A percentile compares a stretch with the other conserved stretches of the same genome.
phyloP scores from a whole-genome alignment of 2,888 invertebrate genomes.

The Limnephilus rhombicus region DNA sequence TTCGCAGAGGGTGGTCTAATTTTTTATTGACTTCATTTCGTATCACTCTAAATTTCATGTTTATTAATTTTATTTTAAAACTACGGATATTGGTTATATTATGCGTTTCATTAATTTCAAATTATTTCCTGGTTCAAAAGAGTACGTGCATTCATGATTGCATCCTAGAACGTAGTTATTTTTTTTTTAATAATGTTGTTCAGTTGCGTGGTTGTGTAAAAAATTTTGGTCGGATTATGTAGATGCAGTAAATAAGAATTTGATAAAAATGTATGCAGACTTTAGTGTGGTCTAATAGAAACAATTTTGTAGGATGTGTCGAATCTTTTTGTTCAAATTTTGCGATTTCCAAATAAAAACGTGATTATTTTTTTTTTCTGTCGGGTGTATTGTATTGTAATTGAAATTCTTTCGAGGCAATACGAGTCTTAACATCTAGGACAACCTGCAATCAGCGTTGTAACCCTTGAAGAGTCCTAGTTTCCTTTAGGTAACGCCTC shows the following conservation, averaged over 20 bases:
- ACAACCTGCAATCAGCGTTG: no score
- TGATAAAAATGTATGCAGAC: background rate
- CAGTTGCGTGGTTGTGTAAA: background rate
- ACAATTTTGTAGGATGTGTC: no score
- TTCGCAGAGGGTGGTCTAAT: background rate
- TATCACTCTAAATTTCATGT: background rate
- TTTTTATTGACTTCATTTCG: background rate
- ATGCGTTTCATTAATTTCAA: background rate
- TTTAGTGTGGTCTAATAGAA: background rate
- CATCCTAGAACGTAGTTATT: background rate
- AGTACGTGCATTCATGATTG: background rate
- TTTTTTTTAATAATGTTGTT: background rate
- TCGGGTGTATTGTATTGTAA: no score
- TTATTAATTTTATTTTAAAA: background rate
- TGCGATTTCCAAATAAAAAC: no score
- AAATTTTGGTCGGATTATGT: background rate
- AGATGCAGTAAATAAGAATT: background rate
- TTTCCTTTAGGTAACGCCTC: no score
- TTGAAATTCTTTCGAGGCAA: no score
- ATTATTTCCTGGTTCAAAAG: background rate
- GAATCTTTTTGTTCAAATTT: no score
- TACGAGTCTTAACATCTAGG: no score
- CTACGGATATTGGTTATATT: background rate
- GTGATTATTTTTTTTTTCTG: no score
- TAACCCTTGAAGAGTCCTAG: no score